These are phyloP conservation scores for Linyphia triangularis DNA, from an alignment of 2,888 invertebrate genomes.

Conservation along the genomic window DNA sequence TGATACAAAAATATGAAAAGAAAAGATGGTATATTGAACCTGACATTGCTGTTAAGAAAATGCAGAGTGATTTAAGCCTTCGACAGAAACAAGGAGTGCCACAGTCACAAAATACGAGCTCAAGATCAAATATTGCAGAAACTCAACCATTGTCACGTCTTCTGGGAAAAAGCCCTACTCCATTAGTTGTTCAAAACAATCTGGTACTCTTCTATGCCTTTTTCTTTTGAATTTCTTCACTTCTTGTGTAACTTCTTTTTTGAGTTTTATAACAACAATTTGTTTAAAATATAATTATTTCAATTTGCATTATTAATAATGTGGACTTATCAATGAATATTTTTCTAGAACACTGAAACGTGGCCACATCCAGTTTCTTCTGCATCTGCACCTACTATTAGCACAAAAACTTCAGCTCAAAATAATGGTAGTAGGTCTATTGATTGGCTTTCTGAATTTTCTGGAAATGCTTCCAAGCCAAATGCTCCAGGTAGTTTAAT, in stretches of 20 bases:
- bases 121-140: conserved; percentile 77
- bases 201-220: conserved; percentile 75
- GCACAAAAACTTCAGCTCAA: conserved; percentile 70
- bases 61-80: conserved; percentile 75
- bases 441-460: conserved; percentile 80
- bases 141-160: conserved; percentile 80
- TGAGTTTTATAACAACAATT: background rate
- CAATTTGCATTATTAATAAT: background rate
- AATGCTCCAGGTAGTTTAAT: conserved; percentile 39
- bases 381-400: conserved; percentile 68
- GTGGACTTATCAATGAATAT: background rate
- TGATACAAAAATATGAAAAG: conserved; percentile 96
- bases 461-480: conserved; percentile 78
- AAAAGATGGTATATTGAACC: conserved; percentile 84
- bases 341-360: conserved; percentile 36
- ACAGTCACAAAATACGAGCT: conserved; percentile 43
- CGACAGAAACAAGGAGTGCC: conserved; percentile 42
- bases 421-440: conserved; percentile 71
- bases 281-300: background rate
- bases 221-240: background rate
- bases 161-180: conserved; percentile 79
- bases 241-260: background rate
- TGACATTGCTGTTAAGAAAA: conserved; percentile 80
- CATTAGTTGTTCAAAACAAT: conserved; percentile 77
- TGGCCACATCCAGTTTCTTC: conserved; percentile 74